phyloP scores from a whole-genome alignment of 2,888 invertebrate genomes.

The Drosophila antonietae region DNA sequence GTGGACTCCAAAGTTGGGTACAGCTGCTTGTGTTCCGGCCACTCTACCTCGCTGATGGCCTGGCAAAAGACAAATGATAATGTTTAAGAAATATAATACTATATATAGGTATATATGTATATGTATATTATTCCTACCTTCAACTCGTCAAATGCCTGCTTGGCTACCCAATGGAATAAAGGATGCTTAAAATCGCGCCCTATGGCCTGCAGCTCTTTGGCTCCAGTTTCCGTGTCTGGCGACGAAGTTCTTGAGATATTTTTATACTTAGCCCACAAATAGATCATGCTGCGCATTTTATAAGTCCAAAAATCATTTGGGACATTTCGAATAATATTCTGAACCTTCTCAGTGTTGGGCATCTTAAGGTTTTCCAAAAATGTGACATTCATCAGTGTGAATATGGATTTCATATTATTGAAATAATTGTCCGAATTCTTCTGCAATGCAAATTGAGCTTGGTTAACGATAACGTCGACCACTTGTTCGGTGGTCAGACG shows the following conservation, averaged over 20 bases:
- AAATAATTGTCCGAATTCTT: constrained; percentile 66
- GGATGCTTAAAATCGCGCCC: constrained; percentile 61
- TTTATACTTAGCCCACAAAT: constrained; percentile 58
- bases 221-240: constrained; percentile 42
- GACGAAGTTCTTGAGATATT: constrained; percentile 47
- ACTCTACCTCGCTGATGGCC: constrained; percentile 69
- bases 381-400: constrained; percentile 63
- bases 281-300: constrained; percentile 68
- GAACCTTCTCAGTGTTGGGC: constrained; percentile 48
- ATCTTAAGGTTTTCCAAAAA: constrained; percentile 60
- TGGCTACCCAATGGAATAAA: constrained; percentile 65
- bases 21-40: constrained; percentile 59
- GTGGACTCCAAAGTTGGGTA: constrained; percentile 42
- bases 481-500: constrained; percentile 59
- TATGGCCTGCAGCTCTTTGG: constrained; percentile 55
- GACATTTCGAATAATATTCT: constrained; percentile 61
- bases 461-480: constrained; percentile 54
- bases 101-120: background rate
- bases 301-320: constrained; percentile 63
- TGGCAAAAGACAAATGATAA: constrained; percentile 15
- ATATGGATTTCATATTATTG: constrained; percentile 62
- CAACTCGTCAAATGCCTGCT: constrained; percentile 58
- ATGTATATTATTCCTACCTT: constrained; percentile 41
- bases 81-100: background rate
- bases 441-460: constrained; percentile 56